Conservation (phyloP, 92 coral and sea anemone genomes). For the Paramuricea clavata region DNA sequence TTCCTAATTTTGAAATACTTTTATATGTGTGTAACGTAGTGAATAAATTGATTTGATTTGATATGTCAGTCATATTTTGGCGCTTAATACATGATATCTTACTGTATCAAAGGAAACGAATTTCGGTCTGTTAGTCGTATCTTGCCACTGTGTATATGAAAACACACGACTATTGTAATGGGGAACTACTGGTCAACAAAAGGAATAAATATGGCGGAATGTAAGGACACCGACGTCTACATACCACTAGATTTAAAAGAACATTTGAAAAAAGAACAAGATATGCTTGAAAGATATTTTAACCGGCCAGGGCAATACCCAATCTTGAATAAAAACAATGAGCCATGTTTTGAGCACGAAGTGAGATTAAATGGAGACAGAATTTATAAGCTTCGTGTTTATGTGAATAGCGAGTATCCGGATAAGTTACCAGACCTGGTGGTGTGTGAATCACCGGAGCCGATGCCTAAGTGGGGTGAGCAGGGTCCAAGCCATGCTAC, state of each 20-base stretch:
- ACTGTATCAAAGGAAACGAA: background rate
- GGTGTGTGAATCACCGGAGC: slow-evolving; percentile 10
- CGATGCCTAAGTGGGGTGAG: slow-evolving; percentile 6
- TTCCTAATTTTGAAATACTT: too few relatives aligned
- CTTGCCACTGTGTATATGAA: background rate
- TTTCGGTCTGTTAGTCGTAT: background rate
- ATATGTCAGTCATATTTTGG: background rate
- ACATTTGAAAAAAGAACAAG: background rate
- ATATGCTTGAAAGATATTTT: background rate
- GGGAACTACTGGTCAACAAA: background rate
- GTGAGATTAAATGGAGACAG: background rate
- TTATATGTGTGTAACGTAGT: too few relatives aligned
- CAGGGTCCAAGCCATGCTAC: slow-evolving; percentile 13
- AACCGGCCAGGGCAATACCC: background rate
- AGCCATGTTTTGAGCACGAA: slow-evolving; percentile 21
- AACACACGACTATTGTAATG: background rate
- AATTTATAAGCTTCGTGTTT: slow-evolving; percentile 24
- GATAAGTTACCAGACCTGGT: slow-evolving; percentile 9
- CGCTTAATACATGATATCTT: background rate
- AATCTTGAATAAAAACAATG: background rate
- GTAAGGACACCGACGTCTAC: background rate
- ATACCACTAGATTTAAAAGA: background rate
- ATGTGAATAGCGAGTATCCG: background rate
- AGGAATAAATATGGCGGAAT: background rate
- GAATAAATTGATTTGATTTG: too few relatives aligned